phyloP scores from a whole-genome alignment of 2,797 vertebrate species.

The Esox masquinongy region DNA sequence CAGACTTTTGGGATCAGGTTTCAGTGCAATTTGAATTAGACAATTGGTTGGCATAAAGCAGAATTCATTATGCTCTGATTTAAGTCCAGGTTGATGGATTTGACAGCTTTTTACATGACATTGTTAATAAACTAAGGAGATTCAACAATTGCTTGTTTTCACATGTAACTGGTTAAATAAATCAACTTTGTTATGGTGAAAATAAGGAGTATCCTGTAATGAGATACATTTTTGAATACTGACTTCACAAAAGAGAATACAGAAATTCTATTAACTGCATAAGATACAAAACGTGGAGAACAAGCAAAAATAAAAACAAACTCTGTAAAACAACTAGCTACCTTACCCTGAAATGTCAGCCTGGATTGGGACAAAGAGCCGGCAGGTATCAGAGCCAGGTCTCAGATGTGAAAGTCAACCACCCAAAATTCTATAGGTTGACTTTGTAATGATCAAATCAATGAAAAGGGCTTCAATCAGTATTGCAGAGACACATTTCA shows the following conservation, averaged over 20 bases:
- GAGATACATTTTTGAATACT: not conserved
- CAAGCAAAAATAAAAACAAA: too few species aligned
- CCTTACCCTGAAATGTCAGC: too few species aligned
- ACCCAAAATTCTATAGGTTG: too few species aligned
- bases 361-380: too few species aligned
- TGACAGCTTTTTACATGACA: constrained; percentile 48
- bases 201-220: not conserved
- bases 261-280: too few species aligned
- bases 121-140: constrained; percentile 47
- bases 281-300: too few species aligned
- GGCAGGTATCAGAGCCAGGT: too few species aligned
- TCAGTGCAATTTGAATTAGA: constrained; percentile 69
- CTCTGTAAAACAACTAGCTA: too few species aligned
- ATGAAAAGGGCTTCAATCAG: too few species aligned
- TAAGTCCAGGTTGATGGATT: constrained; percentile 66
- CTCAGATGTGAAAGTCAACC: too few species aligned
- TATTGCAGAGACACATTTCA: too few species aligned
- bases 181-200: not conserved
- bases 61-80: constrained; percentile 68
- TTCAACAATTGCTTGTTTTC: not conserved
- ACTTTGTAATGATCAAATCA: too few species aligned
- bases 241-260: not conserved
- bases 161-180: not conserved
- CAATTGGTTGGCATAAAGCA: constrained; percentile 48
- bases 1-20: constrained; percentile 66